Evolutionary conservation across 2,113 vertebrate species (phyloP), one percentile per base, ranked within the genome.

Genomic region (Bombycilla garrulus): DNA sequence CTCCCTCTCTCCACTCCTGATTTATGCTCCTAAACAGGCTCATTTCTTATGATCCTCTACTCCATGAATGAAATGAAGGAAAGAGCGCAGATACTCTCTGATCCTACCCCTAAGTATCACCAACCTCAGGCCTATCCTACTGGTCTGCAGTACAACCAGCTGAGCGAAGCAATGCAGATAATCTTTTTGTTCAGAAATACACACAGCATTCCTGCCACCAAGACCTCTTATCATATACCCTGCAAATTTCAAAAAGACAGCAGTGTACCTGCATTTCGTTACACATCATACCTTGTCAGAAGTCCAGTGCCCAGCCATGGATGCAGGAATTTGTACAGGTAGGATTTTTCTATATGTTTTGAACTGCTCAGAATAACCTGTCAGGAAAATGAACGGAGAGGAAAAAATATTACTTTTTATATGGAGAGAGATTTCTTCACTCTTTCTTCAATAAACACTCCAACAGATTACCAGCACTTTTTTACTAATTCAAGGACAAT

Each of bases 291-390:
- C 84, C 99, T 99, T 5, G 99, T 99, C 31, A 99, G 98, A 57
- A 99, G 98, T 61, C 99, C 99, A 29, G 98, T 98, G 62, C 99
- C 99, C 62, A 99, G 98, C 99, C 99, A 99, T 0, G 99, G 99
- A 14, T 99, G 97, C n/a, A 99, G 94, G 88, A 99, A 99, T 14
- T 71, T 93, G 81, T 99, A 99, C 11, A 96, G 5, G 67, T 88
- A 97, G 0, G 99, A 97, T 95, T 99, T 99, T 50, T 99, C 98
- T 89, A 99, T 98, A 64, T 99, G 98, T 81, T 98, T 96, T 0
- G 98, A 97, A 90, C 98, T 99, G 90, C 45, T 97, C 92, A 99
- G 95, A 82, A 99, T 73, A 13, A 88, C 81, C 99, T 99, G 65
- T 24, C 50, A 80, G n/a, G 45, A 94, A 91, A 82, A 95, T 47